These are phyloP conservation scores for Coelinius sp. DNA, from an alignment of 2,888 invertebrate genomes.

Conservation along the genomic window DNA sequence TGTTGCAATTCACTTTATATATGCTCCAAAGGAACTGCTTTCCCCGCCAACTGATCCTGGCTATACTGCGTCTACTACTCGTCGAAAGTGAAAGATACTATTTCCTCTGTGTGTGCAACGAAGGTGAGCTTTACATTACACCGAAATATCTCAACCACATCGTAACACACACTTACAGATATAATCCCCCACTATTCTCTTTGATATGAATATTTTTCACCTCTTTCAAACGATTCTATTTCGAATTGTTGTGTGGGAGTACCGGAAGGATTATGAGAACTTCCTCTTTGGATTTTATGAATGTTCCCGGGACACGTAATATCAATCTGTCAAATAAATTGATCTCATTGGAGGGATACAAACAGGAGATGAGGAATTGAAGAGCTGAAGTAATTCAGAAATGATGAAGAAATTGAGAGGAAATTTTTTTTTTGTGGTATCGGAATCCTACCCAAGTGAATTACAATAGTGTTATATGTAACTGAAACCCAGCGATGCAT, in stretches of 20 bases:
- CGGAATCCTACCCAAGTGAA: conserved; percentile 22
- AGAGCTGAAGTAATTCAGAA: not conserved
- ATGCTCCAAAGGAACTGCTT: conserved; percentile 59
- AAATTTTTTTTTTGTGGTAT: conserved; percentile 21
- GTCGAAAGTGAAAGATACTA: conserved; percentile 69
- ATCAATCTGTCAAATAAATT: not conserved
- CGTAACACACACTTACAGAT: conserved; percentile 19
- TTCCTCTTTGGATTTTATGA: not conserved
- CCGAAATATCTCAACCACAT: conserved; percentile 21
- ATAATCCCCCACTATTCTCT: not conserved
- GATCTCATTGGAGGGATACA: too few relatives aligned
- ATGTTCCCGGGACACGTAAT: not conserved
- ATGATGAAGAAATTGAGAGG: not conserved
- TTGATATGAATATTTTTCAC: conserved; percentile 12
- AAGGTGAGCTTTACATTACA: conserved; percentile 23
- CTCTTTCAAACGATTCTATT: not conserved
- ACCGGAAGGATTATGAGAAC: not conserved
- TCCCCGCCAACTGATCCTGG: conserved; percentile 59
- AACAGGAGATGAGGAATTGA: not conserved
- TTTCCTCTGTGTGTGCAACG: conserved; percentile 26
- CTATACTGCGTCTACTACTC: conserved; percentile 54
- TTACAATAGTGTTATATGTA: conserved; percentile 30
- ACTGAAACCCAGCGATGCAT: conserved; percentile 3
- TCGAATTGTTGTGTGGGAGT: not conserved
- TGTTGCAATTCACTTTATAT: conserved; percentile 64